phyloP scores from a whole-genome alignment of 2,888 invertebrate species.

The Platycheirus rosarum region DNA sequence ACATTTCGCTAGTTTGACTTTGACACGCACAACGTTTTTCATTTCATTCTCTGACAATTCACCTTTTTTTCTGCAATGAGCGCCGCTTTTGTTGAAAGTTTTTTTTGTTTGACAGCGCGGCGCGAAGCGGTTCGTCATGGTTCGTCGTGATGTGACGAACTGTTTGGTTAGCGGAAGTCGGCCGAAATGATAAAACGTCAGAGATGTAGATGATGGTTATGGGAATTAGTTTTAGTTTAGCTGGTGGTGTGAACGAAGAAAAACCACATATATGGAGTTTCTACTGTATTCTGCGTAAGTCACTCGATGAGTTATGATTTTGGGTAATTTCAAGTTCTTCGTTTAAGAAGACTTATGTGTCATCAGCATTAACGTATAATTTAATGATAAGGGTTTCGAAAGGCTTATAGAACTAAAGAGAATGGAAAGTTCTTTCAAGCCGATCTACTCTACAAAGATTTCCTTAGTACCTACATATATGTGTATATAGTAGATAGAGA shows the following conservation, averaged over 20 bases:
- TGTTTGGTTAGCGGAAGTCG: constrained; percentile 61
- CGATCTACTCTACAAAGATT: no score
- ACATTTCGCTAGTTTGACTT: constrained; percentile 48
- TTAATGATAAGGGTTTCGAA: no score
- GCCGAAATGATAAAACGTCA: constrained; percentile 60
- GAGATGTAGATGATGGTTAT: constrained; percentile 30
- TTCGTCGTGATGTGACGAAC: constrained; percentile 59
- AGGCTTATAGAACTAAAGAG: no score
- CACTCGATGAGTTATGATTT: no score
- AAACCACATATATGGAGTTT: no score
- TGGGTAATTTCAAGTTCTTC: no score
- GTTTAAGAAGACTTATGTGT: no score
- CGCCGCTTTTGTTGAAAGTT: constrained; percentile 11
- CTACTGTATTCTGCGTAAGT: no score
- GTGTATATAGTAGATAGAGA: no score
- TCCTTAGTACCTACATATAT: no score
- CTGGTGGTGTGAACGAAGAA: constrained; percentile 1
- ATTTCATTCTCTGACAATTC: constrained; percentile 37
- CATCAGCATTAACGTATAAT: no score
- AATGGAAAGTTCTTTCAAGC: no score
- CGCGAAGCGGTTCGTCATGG: constrained; percentile 46
- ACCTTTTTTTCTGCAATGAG: constrained; percentile 20
- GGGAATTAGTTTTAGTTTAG: background rate
- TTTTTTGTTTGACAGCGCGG: constrained; percentile 14
- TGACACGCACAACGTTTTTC: constrained; percentile 43